These are phyloP conservation scores for Oxytorus armatus DNA, from an alignment of 2,888 invertebrate genomes.

Conservation along the genomic window DNA sequence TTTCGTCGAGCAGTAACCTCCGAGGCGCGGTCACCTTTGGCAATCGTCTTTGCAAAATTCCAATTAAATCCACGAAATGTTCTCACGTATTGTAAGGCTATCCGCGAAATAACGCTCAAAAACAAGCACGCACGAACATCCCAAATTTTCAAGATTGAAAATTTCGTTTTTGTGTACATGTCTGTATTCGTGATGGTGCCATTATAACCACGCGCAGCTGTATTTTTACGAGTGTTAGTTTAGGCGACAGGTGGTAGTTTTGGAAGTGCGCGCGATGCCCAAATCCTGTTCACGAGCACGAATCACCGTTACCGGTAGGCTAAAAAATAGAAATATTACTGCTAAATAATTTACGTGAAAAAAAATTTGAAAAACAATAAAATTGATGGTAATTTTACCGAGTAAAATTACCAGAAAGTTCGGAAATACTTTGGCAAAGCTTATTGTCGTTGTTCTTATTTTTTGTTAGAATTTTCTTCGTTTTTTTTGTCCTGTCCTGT, in stretches of 20 bases:
- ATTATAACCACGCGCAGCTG: not conserved
- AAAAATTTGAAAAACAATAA: no score
- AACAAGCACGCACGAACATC: not conserved
- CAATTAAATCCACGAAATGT: conserved; percentile 29
- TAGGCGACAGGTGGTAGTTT: conserved; percentile 51
- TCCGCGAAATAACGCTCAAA: conserved; percentile 19
- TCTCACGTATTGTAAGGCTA: conserved; percentile 21
- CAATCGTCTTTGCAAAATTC: conserved; percentile 26
- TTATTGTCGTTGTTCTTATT: no score
- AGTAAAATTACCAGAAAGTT: no score
- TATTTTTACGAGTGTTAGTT: conserved; percentile 18
- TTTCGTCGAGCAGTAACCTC: conserved; percentile 60
- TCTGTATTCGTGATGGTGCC: not conserved
- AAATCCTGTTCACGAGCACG: conserved; percentile 23
- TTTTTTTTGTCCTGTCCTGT: no score
- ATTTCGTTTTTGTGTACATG: not conserved
- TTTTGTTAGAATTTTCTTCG: no score
- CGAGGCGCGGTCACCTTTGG: conserved; percentile 66
- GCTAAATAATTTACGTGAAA: not conserved
- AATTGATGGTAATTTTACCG: no score
- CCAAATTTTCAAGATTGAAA: not conserved
- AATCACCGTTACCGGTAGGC: conserved; percentile 43
- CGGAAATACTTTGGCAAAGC: no score
- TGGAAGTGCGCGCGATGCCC: conserved; percentile 37
- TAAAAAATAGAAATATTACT: not conserved